These are phyloP conservation scores for Grapholita molesta DNA, from an alignment of 1,140 invertebrate species.

Conservation along the genomic window DNA sequence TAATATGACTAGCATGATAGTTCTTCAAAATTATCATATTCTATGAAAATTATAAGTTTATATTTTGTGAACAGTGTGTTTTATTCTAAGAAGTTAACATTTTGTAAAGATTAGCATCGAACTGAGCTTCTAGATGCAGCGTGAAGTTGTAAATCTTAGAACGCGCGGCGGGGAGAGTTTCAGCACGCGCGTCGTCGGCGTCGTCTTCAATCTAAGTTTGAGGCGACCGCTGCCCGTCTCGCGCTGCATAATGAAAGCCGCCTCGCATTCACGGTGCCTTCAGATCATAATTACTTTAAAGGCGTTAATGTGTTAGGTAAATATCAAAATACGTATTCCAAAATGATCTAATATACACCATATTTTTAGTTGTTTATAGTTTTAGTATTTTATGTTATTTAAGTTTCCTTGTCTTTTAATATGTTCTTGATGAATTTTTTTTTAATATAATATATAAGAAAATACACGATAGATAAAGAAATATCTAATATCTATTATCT, in stretches of 20 bases:
- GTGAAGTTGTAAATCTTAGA: constrained; percentile 67
- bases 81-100: constrained; percentile 10
- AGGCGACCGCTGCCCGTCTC: constrained; percentile 49
- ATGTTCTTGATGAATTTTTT: no score
- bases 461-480: no score
- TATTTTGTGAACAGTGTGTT: not conserved
- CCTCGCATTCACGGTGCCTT: constrained; percentile 54
- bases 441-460: no score
- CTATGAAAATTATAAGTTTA: not conserved
- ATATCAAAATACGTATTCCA: constrained; percentile 25
- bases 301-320: constrained; percentile 28
- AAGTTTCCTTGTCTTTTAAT: no score
- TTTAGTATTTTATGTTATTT: no score
- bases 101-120: constrained; percentile 11
- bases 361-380: no score
- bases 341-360: no score
- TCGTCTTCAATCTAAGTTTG: constrained; percentile 75
- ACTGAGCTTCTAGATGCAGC: constrained; percentile 27
- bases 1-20: not conserved
- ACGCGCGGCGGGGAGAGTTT: constrained; percentile 60
- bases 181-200: constrained; percentile 68
- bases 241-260: constrained; percentile 71
- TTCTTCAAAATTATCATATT: not conserved
- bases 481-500: no score
- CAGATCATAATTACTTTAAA: constrained; percentile 57